These are phyloP conservation scores for Bombyx mori DNA, from an alignment of 1,140 invertebrate genomes.

Conservation along the genomic window DNA sequence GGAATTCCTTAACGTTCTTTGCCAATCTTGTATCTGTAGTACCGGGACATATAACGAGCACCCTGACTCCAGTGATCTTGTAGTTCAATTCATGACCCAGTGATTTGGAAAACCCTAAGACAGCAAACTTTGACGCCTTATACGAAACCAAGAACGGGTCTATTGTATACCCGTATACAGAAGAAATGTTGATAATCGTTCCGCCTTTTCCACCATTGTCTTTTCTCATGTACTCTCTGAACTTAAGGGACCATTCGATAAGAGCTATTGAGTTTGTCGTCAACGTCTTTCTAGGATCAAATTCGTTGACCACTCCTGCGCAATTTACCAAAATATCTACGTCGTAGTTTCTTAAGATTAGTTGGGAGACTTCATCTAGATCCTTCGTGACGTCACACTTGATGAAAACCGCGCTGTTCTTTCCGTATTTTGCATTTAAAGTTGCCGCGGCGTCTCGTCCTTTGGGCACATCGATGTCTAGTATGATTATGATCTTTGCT, in stretches of 20 bases:
- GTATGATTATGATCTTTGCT: constrained; percentile 35
- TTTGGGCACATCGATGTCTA: constrained; percentile 47
- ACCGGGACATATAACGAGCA: constrained; percentile 70
- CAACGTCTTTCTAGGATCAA: constrained; percentile 46
- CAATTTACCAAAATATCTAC: constrained; percentile 77
- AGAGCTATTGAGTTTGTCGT: constrained; percentile 42
- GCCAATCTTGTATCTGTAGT: constrained; percentile 59
- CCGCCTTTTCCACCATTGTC: constrained; percentile 74
- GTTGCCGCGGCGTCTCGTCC: constrained; percentile 39
- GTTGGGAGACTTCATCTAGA: constrained; percentile 41
- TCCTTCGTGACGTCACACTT: constrained; percentile 65
- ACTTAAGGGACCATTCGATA: constrained; percentile 44
- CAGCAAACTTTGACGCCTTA: constrained; percentile 77
- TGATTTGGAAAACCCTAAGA: constrained; percentile 70
- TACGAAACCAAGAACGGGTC: constrained; percentile 76
- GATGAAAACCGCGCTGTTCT: constrained; percentile 51
- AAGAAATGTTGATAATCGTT: constrained; percentile 76
- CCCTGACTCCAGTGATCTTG: constrained; percentile 69
- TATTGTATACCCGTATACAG: constrained; percentile 73
- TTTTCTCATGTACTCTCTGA: constrained; percentile 70
- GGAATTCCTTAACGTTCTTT: constrained; percentile 29
- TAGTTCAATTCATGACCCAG: constrained; percentile 70
- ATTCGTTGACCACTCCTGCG: constrained; percentile 73
- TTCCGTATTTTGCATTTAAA: constrained; percentile 62
- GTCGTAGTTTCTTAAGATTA: constrained; percentile 47